Evolutionary conservation across 2,888 invertebrate species (phyloP).

Genomic region (Lamellibrachia satsuma): DNA sequence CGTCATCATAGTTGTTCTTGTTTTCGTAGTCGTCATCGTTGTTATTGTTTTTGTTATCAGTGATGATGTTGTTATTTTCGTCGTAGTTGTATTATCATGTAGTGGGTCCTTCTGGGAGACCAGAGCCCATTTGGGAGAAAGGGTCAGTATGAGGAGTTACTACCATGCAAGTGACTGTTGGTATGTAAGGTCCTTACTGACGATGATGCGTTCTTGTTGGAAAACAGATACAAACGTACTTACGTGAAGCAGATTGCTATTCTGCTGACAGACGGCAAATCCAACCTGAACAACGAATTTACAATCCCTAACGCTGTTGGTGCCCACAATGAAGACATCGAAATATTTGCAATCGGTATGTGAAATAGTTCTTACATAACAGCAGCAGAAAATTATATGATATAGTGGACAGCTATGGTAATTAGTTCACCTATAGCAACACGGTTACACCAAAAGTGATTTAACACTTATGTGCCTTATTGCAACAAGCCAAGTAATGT

Average conservation of each 20-base stretch:
- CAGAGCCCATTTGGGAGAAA: no score
- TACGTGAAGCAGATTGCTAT: constrained; percentile 25
- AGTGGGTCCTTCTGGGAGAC: no score
- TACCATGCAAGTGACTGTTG: neutral
- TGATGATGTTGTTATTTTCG: no score
- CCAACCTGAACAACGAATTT: constrained; percentile 18
- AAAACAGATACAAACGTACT: neutral
- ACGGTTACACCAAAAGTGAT: no score
- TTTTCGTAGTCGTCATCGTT: neutral
- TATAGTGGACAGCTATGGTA: no score
- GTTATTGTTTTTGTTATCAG: neutral
- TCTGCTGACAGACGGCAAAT: constrained; percentile 27
- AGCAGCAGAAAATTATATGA: neutral
- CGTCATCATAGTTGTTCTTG: neutral
- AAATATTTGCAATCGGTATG: constrained; percentile 25
- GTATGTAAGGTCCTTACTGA: neutral
- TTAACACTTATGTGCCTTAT: no score
- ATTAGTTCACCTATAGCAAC: no score
- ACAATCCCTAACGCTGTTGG: constrained; percentile 26
- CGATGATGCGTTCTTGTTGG: neutral
- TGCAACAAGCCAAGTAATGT: no score
- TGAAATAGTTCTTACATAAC: neutral
- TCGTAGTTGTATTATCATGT: no score
- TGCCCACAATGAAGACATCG: constrained; percentile 21
- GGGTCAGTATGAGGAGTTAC: no score